Evolutionary conservation across 2,888 invertebrate species (phyloP), one percentile per base, ranked within the genome.

Genomic region (Conistra vaccinii): DNA sequence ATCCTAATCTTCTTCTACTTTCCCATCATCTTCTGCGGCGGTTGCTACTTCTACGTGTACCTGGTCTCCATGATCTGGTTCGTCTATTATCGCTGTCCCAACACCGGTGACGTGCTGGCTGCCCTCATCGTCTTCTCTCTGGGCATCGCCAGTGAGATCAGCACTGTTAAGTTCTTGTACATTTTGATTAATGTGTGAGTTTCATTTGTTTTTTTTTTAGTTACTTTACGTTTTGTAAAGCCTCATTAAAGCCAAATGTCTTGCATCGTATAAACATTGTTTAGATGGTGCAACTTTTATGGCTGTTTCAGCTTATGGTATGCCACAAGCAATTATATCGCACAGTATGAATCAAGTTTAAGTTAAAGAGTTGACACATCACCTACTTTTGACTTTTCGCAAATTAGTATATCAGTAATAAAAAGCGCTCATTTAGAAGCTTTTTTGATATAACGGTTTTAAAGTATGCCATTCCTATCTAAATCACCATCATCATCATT

Each of bases 41-140:
- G 39, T 0, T 79, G 81, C 45, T 90, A 88, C 72, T 73, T 87
- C 67, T 90, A 89, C 80, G 87, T 88, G n/a, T 90, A 85, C 78
- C 58, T 88, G 26, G 23, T 89, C 20, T 88, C 87, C 3, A 80
- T 85, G 80, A 4, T 78, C 5, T 91, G 90, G 90, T 90, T 87
- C 23, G 85, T 91, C 51, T 88, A 87, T 75, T 73, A 81, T 68
- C 79, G 81, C 4, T 82, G 75, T 51, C 80, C 68, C 6, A n/a
- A 23, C 4, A 57, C 73, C 4, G 26, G 73, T 0, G 72, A 73
- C 32, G 10, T 86, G 68, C 35, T 88, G 3, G 73, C 84, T 0
- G 84, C 85, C 5, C 78, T 90, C 48, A 75, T 89, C 3, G 81
- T 89, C 12, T 73, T 89, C n/a, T 89, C 88, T 0, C 80, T 90